These are phyloP conservation scores for Hoplodrina ambigua DNA, from an alignment of 2,888 invertebrate species.

Conservation along the genomic window DNA sequence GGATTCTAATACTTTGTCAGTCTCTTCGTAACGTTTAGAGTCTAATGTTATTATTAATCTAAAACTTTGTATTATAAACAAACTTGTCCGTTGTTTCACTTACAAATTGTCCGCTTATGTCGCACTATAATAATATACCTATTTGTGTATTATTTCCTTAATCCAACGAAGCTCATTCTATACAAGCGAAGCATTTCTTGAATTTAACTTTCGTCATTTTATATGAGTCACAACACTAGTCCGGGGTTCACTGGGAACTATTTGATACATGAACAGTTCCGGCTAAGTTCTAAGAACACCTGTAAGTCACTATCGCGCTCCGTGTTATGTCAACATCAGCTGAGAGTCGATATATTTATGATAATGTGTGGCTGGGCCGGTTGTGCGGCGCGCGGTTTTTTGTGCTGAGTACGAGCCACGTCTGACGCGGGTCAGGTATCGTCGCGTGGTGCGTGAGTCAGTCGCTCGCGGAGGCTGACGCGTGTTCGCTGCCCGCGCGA, in stretches of 20 bases:
- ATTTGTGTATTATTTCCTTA: constrained; percentile 79
- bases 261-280: constrained; percentile 78
- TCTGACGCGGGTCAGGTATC: constrained; percentile 49
- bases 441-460: constrained; percentile 60
- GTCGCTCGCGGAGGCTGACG: constrained; percentile 67
- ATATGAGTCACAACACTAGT: constrained; percentile 83
- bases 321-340: constrained; percentile 82
- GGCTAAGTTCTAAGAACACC: constrained; percentile 70
- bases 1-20: constrained; percentile 74
- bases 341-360: constrained; percentile 76
- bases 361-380: constrained; percentile 77
- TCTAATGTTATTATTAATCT: constrained; percentile 42
- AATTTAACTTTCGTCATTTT: constrained; percentile 90
- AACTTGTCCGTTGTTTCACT: constrained; percentile 61
- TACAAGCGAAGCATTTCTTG: constrained; percentile 78
- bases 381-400: constrained; percentile 59
- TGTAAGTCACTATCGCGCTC: constrained; percentile 52
- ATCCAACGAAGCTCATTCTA: constrained; percentile 70
- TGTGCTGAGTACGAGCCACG: constrained; percentile 55
- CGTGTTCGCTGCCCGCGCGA: constrained; percentile 84
- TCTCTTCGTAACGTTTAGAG: constrained; percentile 65
- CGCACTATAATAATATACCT: constrained; percentile 61
- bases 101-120: constrained; percentile 69
- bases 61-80: constrained; percentile 63
- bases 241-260: constrained; percentile 70